These are phyloP conservation scores for Motacilla alba DNA, from an alignment of 2,113 vertebrate species.

Conservation along the genomic window DNA sequence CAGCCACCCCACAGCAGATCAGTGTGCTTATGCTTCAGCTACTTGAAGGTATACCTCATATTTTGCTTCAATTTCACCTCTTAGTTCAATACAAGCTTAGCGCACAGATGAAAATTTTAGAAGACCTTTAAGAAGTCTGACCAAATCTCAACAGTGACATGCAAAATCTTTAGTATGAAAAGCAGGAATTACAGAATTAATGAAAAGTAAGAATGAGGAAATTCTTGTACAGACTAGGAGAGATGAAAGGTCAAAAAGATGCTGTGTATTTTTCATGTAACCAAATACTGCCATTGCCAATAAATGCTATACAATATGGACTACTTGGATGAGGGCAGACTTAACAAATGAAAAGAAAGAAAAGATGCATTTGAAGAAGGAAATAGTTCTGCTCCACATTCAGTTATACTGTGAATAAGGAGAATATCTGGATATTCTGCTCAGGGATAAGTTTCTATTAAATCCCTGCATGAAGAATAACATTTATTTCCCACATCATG, in stretches of 20 bases:
- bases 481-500: background rate
- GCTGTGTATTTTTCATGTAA: background rate
- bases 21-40: background rate
- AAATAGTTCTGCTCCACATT: background rate
- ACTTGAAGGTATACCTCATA: background rate
- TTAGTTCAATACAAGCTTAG: background rate
- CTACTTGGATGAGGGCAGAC: background rate
- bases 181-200: background rate
- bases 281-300: background rate
- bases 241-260: background rate
- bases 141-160: background rate
- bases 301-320: background rate
- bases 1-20: background rate
- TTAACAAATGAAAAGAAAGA: background rate
- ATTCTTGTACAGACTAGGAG: background rate
- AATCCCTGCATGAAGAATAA: background rate
- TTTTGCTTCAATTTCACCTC: background rate
- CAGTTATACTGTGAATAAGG: background rate
- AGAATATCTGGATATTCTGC: background rate
- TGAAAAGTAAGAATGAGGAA: background rate
- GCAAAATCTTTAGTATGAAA: background rate
- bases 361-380: background rate
- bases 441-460: background rate
- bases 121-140: background rate
- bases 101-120: background rate